Evolutionary conservation across 2,888 invertebrate genomes (phyloP).

Genomic region (Drosophila heteroneura): DNA sequence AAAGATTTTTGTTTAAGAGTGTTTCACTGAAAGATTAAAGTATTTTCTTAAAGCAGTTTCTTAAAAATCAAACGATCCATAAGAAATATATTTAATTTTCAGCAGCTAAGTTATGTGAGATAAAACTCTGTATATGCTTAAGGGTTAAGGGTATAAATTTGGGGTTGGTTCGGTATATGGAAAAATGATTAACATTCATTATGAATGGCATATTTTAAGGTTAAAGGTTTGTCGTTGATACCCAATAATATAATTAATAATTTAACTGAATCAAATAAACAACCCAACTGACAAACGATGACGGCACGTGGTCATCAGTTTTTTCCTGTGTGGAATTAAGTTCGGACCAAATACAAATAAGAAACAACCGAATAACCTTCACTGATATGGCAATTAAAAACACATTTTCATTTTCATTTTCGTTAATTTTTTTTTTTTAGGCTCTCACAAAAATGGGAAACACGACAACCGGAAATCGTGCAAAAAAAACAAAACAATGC

Average conservation of each 20-base stretch:
- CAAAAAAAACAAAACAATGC: slow-evolving; percentile 49
- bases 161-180: neutral
- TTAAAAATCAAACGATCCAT: neutral
- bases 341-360: slow-evolving; percentile 10
- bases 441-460: slow-evolving; percentile 11
- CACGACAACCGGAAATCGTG: slow-evolving; percentile 31
- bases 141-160: neutral
- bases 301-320: slow-evolving; percentile 33
- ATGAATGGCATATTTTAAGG: slow-evolving; percentile 6
- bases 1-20: neutral
- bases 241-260: slow-evolving; percentile 46
- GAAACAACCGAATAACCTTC: slow-evolving; percentile 25
- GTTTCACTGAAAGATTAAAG: neutral
- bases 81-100: neutral
- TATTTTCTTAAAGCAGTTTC: neutral
- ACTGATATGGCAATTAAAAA: slow-evolving; percentile 62
- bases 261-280: slow-evolving; percentile 38
- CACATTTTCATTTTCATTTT: slow-evolving; percentile 49
- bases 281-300: slow-evolving; percentile 26
- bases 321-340: neutral
- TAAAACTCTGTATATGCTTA: neutral
- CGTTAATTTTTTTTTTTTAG: neutral
- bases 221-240: slow-evolving; percentile 15
- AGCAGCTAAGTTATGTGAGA: neutral
- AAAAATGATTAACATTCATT: neutral